Conservation (phyloP, 2,113 vertebrate genomes). For the Rattus rattus region DNA sequence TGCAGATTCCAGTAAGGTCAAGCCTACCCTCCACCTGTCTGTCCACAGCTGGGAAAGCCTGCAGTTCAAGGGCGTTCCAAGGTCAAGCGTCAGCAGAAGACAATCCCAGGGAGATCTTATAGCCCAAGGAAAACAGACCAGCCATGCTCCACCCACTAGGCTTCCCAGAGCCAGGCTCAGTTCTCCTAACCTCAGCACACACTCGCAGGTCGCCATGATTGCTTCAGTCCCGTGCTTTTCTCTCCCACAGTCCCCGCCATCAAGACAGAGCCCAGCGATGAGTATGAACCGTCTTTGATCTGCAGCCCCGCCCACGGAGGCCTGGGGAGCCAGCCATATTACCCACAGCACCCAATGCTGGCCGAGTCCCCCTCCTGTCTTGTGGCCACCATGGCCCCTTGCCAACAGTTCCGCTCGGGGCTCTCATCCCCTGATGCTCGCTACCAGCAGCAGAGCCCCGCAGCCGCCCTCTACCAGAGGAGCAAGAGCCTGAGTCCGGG, state of each 20-base stretch:
- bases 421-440: constrained; percentile 90
- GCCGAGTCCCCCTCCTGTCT: constrained; percentile 92
- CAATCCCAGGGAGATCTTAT: not conserved
- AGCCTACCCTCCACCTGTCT: not conserved
- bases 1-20: rapidly evolving
- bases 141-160: rapidly evolving
- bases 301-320: constrained; percentile 91
- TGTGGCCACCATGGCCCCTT: constrained; percentile 92
- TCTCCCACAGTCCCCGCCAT: constrained; percentile 93
- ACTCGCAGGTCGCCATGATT: constrained; percentile 20
- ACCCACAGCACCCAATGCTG: constrained; percentile 90
- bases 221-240: constrained; percentile 79
- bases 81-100: not conserved
- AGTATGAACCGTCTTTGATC: constrained; percentile 93
- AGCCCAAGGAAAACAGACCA: not conserved
- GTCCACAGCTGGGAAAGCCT: not conserved
- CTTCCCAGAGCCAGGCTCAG: rapidly evolving
- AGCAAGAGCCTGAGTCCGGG: constrained; percentile 92
- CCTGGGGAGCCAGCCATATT: constrained; percentile 93
- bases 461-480: constrained; percentile 92
- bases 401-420: constrained; percentile 92
- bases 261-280: constrained; percentile 97
- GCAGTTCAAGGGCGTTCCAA: not conserved
- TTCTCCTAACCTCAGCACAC: rapidly evolving
- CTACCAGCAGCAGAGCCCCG: constrained; percentile 93